Conservation (phyloP, 2,797 vertebrate genomes). For the Simalia tracyae region DNA sequence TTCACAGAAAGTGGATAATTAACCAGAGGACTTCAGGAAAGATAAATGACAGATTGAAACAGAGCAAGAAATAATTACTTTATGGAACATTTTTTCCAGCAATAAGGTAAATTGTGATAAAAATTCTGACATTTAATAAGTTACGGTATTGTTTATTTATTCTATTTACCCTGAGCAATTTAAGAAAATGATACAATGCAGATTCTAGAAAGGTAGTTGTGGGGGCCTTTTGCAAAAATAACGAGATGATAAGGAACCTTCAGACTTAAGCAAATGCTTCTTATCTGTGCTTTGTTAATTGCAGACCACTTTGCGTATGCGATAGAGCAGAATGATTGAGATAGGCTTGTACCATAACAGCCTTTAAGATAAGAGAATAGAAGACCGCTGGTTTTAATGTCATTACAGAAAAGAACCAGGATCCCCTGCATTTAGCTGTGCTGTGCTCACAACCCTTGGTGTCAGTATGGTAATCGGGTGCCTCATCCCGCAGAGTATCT, state of each 20-base stretch:
- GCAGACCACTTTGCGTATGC: not conserved
- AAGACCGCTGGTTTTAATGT: not conserved
- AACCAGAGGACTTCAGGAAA: not conserved
- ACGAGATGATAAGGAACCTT: not conserved
- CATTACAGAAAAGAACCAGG: not conserved
- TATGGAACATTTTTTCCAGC: not conserved
- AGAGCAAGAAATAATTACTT: not conserved
- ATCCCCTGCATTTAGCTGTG: not conserved
- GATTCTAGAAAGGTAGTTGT: not conserved
- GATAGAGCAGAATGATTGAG: not conserved
- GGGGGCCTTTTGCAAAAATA: not conserved
- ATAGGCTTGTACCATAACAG: not conserved
- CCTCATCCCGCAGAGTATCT: not conserved
- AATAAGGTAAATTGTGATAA: not conserved
- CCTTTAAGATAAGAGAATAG: not conserved
- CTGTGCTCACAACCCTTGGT: not conserved
- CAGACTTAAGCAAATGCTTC: not conserved
- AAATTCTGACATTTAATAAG: not conserved
- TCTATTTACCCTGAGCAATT: not conserved
- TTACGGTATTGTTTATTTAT: not conserved
- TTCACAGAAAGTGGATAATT: not conserved
- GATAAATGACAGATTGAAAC: not conserved
- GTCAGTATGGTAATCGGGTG: not conserved
- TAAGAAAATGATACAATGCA: not conserved
- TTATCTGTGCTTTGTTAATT: not conserved